These are phyloP conservation scores for Automeris io DNA, from an alignment of 2,888 invertebrate species.

Conservation along the genomic window DNA sequence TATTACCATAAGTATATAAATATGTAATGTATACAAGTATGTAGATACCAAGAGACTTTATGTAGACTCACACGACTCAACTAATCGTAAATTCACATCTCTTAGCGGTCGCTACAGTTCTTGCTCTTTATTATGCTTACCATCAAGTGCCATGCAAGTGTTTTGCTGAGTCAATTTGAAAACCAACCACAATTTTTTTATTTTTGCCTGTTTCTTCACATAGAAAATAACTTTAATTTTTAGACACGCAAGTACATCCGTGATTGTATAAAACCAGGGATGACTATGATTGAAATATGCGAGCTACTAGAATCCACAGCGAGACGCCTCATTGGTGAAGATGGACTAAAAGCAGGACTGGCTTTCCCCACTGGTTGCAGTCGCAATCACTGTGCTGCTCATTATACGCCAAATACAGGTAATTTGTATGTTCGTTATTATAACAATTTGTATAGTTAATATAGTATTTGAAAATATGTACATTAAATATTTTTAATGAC, in stretches of 20 bases:
- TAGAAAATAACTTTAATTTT: conserved; percentile 16
- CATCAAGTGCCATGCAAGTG: no score
- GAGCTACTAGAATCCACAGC: conserved; percentile 96
- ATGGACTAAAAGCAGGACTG: conserved; percentile 94
- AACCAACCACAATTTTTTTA: not conserved
- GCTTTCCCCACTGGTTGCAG: conserved; percentile 99
- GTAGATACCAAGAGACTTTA: no score
- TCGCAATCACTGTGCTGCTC: conserved; percentile 99
- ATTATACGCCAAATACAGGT: conserved; percentile 99
- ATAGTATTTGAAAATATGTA: not conserved
- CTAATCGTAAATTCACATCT: no score
- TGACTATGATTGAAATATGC: conserved; percentile 99
- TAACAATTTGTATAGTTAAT: not conserved
- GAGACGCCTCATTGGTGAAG: conserved; percentile 93
- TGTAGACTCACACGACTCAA: no score
- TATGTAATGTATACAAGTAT: no score
- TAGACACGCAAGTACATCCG: conserved; percentile 94
- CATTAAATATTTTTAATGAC: no score
- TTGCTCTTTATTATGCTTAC: no score
- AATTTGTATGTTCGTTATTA: not conserved
- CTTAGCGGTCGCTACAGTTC: no score
- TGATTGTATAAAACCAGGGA: conserved; percentile 97
- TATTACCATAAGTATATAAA: no score
- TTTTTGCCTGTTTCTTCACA: conserved; percentile 4
- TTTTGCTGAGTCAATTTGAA: no score